Evolutionary conservation across 2,797 vertebrate genomes (phyloP), one percentile per base, ranked within the genome.

Genomic region (Macropodus opercularis): DNA sequence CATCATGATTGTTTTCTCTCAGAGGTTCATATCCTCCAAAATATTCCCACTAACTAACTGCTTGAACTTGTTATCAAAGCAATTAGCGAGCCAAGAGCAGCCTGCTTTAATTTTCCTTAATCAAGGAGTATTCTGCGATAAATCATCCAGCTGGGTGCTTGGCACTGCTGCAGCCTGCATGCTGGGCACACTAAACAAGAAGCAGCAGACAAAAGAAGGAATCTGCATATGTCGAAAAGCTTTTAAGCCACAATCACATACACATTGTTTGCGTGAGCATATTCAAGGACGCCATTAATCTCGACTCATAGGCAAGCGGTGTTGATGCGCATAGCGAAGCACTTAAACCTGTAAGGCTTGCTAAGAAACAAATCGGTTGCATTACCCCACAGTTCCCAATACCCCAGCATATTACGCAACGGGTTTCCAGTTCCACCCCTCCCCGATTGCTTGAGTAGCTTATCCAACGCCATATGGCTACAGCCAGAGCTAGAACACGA

Each of bases 61-160:
- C 85, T 91, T 91, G 83, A 91, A 90, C 85, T 89, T 86, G 79
- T 87, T 91, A 90, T 91, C 88, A 85, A 83, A 86, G 88, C 83
- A 90, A 92, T 92, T 92, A 90, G 82, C 18, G 13, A 85, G 73
- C 85, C 79, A 86, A 84, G 63, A 90, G 78, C 85, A 52, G 84
- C 69, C 87, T 60, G 79, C 86, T 91, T 90, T 90, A 81, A 92
- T 92, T 92, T 87, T 72, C 84, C 69, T 87, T 90, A 89, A 92
- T 91, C 88, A 86, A 84, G 77, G 67, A 81, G 80, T 88, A 90
- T 90, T 91, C 80, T 81, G 79, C 82, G 80, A 90, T 91, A 86
- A 90, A 92, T 90, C 79, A 86, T 82, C 87, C 79, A 84, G 83
- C 86, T 83, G 79, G 77, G 75, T 79, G 84, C 82, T 85, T 81